Percentiles rank a stretch among this genome's conserved stretches.
phyloP scores from a whole-genome alignment of 2,113 vertebrate genomes.

The Semnornis frantzii region DNA sequence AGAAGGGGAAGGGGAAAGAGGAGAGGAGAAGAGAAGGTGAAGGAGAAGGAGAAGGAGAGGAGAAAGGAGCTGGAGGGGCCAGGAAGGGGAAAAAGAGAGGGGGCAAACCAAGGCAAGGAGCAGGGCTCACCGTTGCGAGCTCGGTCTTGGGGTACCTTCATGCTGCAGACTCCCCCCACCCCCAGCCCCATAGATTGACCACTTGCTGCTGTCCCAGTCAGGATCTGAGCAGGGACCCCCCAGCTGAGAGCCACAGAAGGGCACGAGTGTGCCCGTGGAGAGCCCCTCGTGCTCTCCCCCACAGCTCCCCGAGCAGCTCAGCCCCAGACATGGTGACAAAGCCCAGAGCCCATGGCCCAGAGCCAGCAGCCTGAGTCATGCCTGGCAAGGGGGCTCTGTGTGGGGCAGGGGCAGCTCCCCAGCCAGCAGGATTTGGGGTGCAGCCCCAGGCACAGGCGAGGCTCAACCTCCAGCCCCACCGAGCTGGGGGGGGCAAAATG shows the following conservation, averaged over 20 bases:
- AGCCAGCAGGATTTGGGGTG: fast-evolving
- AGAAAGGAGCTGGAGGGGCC: too few species aligned
- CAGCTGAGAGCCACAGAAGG: not conserved
- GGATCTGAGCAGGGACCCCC: not conserved
- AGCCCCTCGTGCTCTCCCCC: not conserved
- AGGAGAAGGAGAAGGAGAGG: too few species aligned
- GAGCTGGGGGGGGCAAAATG: not conserved
- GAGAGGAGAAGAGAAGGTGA: too few species aligned
- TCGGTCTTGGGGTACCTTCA: not conserved
- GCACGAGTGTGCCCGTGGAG: fast-evolving
- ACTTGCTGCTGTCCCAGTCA: not conserved
- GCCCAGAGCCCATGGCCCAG: not conserved
- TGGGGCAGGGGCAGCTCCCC: not conserved
- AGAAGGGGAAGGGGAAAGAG: too few species aligned
- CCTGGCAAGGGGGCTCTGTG: fast-evolving
- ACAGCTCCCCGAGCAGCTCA: fast-evolving
- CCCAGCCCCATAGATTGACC: not conserved
- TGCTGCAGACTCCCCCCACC: not conserved
- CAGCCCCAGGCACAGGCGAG: not conserved
- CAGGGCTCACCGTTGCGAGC: not conserved
- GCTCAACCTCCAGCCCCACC: not conserved
- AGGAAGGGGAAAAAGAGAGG: not conserved
- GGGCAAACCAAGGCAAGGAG: not conserved
- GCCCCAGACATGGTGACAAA: not conserved
- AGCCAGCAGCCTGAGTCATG: not conserved